Conservation (phyloP, 2,888 invertebrate genomes). For the Ecliptopera silaceata region DNA sequence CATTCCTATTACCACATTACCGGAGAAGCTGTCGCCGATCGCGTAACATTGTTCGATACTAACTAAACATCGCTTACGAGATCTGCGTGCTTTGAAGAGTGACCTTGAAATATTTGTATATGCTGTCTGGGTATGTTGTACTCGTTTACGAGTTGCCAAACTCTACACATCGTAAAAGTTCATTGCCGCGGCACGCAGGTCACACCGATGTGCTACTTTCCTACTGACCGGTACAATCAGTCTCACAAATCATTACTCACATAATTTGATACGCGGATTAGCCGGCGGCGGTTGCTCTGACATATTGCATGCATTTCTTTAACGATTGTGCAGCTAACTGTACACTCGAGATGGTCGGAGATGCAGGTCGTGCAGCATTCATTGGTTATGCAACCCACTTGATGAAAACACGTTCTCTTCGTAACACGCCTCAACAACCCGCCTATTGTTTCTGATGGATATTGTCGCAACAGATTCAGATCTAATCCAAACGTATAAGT, state of each 20-base stretch:
- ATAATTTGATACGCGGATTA: too few relatives aligned
- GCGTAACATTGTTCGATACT: background rate
- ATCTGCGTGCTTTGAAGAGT: background rate
- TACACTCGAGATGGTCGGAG: background rate
- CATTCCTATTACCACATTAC: constrained; percentile 11
- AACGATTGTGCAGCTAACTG: background rate
- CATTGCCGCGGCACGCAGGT: constrained; percentile 4
- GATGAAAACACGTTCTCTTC: background rate
- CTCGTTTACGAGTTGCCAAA: background rate
- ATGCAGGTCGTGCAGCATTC: constrained; percentile 2
- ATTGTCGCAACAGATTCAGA: constrained; percentile 1
- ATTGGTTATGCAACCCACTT: constrained; percentile 9
- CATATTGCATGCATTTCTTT: too few relatives aligned
- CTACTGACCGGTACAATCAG: constrained; percentile 12
- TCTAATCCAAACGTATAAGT: too few relatives aligned
- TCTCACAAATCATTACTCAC: background rate
- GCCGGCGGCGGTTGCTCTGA: too few relatives aligned
- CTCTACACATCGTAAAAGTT: constrained; percentile 6
- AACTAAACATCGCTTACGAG: background rate
- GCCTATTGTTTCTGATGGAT: constrained; percentile 5
- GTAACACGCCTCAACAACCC: too few relatives aligned
- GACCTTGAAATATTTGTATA: background rate
- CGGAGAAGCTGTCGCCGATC: background rate
- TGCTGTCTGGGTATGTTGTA: background rate
- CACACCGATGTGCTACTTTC: background rate